These are phyloP conservation scores for Labia minor DNA, from an alignment of 2,888 invertebrate genomes.

Conservation along the genomic window DNA sequence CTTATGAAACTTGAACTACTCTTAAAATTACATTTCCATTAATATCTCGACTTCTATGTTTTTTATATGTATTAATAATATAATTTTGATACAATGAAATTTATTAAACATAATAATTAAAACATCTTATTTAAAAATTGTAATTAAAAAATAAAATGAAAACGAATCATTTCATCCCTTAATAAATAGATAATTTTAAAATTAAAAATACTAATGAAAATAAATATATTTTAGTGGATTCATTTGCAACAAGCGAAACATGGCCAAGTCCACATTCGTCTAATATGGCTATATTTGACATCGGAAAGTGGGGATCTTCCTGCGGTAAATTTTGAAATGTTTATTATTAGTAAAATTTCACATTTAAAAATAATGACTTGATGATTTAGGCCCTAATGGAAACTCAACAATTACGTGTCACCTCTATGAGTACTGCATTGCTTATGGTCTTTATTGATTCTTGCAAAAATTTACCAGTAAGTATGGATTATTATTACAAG, in stretches of 20 bases:
- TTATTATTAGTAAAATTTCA: background rate
- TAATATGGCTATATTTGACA: constrained; percentile 79
- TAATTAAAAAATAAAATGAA: too few species aligned
- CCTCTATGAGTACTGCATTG: constrained; percentile 63
- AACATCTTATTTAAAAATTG: too few species aligned
- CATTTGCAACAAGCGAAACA: constrained; percentile 90
- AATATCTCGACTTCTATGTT: too few species aligned
- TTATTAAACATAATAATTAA: too few species aligned
- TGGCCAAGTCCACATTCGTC: constrained; percentile 80
- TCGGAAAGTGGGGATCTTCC: constrained; percentile 59
- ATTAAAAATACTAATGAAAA: too few species aligned
- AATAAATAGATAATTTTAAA: too few species aligned
- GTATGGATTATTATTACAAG: too few species aligned
- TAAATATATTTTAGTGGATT: constrained; percentile 80
- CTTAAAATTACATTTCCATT: too few species aligned
- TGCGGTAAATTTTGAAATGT: constrained; percentile 46
- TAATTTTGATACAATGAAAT: too few species aligned
- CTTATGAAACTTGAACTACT: too few species aligned
- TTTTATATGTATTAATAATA: too few species aligned
- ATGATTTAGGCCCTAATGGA: constrained; percentile 55
- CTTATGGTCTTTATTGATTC: constrained; percentile 85
- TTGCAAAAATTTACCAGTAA: constrained; percentile 81
- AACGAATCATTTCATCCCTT: too few species aligned
- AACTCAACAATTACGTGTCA: constrained; percentile 60
- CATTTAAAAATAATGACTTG: background rate